Evolutionary conservation across 1,140 invertebrate genomes (phyloP).

Genomic region (Pachypeltis micranthus): DNA sequence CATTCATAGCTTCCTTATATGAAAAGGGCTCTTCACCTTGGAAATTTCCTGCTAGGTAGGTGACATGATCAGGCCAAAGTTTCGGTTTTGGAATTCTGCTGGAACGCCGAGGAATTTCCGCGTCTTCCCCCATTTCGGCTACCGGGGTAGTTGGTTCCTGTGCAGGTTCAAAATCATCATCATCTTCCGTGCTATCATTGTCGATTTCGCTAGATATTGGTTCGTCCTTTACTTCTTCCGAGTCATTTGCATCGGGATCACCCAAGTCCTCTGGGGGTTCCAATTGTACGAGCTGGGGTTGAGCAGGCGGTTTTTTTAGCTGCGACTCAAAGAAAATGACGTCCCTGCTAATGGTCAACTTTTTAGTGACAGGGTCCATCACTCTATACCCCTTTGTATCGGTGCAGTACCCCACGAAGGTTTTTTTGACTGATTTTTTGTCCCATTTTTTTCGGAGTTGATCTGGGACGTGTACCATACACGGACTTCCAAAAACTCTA

Average conservation of each 20-base stretch:
- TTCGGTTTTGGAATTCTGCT: not conserved
- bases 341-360: not conserved
- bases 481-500: constrained; percentile 28
- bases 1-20: too few relatives aligned
- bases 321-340: not conserved
- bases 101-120: not conserved
- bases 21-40: not conserved
- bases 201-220: too few relatives aligned
- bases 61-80: not conserved
- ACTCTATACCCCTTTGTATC: not conserved
- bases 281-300: too few relatives aligned
- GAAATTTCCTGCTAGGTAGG: not conserved
- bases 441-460: too few relatives aligned
- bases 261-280: too few relatives aligned
- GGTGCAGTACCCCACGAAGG: too few relatives aligned
- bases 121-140: not conserved
- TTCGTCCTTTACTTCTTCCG: too few relatives aligned
- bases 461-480: not conserved
- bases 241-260: too few relatives aligned
- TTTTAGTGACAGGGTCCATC: not conserved
- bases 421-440: too few relatives aligned
- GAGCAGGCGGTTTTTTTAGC: not conserved
- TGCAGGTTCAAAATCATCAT: not conserved
- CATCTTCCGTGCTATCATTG: not conserved
- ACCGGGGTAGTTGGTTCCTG: not conserved